phyloP scores from a whole-genome alignment of 2,888 invertebrate genomes.

The Cryptocephalus primarius region DNA sequence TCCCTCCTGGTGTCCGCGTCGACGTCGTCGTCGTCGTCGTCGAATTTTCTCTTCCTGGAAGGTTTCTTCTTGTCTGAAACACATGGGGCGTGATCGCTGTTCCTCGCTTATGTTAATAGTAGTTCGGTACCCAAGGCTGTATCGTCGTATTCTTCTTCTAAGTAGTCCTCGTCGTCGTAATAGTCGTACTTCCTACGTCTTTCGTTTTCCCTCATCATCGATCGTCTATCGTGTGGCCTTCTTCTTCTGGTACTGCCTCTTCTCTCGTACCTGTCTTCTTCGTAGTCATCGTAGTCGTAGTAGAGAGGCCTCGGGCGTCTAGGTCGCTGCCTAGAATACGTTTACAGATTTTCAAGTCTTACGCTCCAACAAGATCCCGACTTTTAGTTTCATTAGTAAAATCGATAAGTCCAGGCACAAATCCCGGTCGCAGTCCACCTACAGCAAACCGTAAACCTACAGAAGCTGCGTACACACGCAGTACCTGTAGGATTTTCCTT shows the following conservation, averaged over 20 bases:
- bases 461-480: no score
- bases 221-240: constrained; percentile 22
- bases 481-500: no score
- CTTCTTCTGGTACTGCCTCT: constrained; percentile 20
- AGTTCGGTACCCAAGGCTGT: constrained; percentile 4
- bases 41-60: constrained; percentile 1
- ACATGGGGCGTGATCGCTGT: no score
- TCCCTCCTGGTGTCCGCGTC: not conserved
- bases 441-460: no score
- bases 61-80: no score
- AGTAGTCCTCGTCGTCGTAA: constrained; percentile 23
- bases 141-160: constrained; percentile 18
- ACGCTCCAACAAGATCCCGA: no score
- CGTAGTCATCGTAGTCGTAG: constrained; percentile 5
- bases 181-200: constrained; percentile 20
- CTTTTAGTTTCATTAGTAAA: no score
- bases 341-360: no score
- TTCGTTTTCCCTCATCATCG: constrained; percentile 18
- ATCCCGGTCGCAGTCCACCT: no score
- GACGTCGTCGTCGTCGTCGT: not conserved
- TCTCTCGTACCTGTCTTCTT: constrained; percentile 25
- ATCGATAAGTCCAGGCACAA: no score
- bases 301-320: constrained; percentile 43
- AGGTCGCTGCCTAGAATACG: constrained; percentile 38
- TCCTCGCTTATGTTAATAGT: no score